These are phyloP conservation scores for Musca domestica DNA, from an alignment of 1,140 invertebrate species.

Conservation along the genomic window DNA sequence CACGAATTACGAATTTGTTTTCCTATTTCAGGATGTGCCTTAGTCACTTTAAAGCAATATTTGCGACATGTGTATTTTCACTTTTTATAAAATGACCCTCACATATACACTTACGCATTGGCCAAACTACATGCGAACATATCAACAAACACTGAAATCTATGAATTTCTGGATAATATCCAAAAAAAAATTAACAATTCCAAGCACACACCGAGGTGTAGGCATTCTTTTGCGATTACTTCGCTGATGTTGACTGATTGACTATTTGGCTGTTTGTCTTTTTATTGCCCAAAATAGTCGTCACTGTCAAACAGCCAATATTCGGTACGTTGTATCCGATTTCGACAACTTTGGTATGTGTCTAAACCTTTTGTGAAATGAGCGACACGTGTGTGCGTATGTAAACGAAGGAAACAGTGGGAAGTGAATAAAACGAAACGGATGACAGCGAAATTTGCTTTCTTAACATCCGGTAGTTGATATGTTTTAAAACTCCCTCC, in stretches of 20 bases:
- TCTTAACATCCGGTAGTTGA: too few relatives aligned
- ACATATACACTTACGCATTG: too few relatives aligned
- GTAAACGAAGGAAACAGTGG: background rate
- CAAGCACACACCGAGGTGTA: background rate
- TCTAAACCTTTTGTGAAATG: background rate
- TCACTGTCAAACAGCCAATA: conserved; percentile 7
- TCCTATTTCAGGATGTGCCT: too few relatives aligned
- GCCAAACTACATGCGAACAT: too few relatives aligned
- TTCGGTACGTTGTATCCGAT: conserved; percentile 1
- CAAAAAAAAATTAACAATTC: conserved; percentile 10
- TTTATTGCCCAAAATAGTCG: conserved; percentile 2
- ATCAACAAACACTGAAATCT: too few relatives aligned
- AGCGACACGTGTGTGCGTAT: background rate
- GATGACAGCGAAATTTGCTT: too few relatives aligned
- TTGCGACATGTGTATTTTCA: too few relatives aligned
- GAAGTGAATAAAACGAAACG: background rate
- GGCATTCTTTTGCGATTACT: conserved; percentile 7
- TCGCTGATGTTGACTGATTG: background rate
- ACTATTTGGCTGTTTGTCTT: too few relatives aligned
- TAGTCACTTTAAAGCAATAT: too few relatives aligned
- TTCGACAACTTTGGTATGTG: background rate
- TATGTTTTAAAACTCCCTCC: too few relatives aligned
- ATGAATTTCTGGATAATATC: too few relatives aligned
- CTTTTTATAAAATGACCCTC: background rate
- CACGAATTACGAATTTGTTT: too few relatives aligned